Evolutionary conservation across 2,797 vertebrate species (phyloP).

Genomic region (Malacoctenus gilli): DNA sequence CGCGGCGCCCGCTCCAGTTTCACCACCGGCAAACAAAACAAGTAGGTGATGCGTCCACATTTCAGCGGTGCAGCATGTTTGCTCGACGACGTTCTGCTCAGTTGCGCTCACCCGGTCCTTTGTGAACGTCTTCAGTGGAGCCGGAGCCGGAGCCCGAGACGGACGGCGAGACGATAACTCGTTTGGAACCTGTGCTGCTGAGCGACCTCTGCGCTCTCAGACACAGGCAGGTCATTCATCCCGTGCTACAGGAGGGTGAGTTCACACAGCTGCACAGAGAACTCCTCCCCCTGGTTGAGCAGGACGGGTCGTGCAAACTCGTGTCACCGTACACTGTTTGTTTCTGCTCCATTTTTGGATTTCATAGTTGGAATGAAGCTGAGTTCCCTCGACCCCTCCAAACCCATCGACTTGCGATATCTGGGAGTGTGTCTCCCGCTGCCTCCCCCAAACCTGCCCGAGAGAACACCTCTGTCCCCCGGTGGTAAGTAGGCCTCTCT

Average conservation of each 20-base stretch:
- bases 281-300: neutral
- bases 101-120: no score
- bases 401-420: constrained; percentile 90
- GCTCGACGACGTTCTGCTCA: no score
- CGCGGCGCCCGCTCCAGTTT: constrained; percentile 16
- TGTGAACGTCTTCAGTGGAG: constrained; percentile 19
- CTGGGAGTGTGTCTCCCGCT: constrained; percentile 89
- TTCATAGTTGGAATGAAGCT: constrained; percentile 92
- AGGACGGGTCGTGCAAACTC: neutral
- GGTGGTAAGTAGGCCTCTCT: constrained; percentile 53
- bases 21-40: constrained; percentile 18
- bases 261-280: neutral
- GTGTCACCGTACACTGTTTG: neutral
- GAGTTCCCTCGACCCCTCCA: constrained; percentile 84
- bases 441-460: constrained; percentile 62
- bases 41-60: constrained; percentile 22
- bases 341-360: neutral
- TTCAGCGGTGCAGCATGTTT: no score
- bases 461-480: constrained; percentile 4
- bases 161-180: constrained; percentile 62
- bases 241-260: constrained; percentile 90
- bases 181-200: constrained; percentile 83
- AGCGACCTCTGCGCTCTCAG: constrained; percentile 84
- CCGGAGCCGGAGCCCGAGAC: constrained; percentile 42
- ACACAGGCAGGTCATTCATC: constrained; percentile 93